phyloP scores from a whole-genome alignment of 2,888 invertebrate species.

The Venustoraphidia nigricollis region DNA sequence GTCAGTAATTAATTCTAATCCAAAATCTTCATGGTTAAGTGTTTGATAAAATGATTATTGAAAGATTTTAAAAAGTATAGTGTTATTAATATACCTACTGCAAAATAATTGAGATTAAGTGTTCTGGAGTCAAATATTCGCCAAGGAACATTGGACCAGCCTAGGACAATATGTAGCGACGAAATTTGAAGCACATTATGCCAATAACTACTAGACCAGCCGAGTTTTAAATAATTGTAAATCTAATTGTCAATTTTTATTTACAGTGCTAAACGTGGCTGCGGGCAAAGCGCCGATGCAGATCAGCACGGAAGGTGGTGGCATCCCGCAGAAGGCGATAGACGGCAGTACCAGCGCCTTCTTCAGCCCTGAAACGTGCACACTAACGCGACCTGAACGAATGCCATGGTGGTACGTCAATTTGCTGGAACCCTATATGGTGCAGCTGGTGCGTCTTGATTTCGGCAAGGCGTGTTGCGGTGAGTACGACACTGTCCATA shows the following conservation, averaged over 20 bases:
- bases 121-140: too few relatives aligned
- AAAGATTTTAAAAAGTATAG: too few relatives aligned
- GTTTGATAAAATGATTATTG: too few relatives aligned
- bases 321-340: constrained; percentile 79
- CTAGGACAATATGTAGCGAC: too few relatives aligned
- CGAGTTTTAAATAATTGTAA: too few relatives aligned
- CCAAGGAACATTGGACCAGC: too few relatives aligned
- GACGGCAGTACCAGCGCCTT: constrained; percentile 78
- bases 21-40: too few relatives aligned
- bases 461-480: constrained; percentile 86
- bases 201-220: too few relatives aligned
- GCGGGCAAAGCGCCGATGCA: constrained; percentile 94
- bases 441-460: constrained; percentile 78
- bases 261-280: constrained; percentile 79
- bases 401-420: constrained; percentile 94
- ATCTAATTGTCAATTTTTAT: constrained; percentile 9
- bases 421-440: constrained; percentile 87
- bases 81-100: too few relatives aligned
- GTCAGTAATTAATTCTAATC: too few relatives aligned
- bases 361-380: constrained; percentile 74
- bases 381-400: constrained; percentile 68
- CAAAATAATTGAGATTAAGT: too few relatives aligned
- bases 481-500: constrained; percentile 31
- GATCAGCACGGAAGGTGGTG: constrained; percentile 64
- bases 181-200: too few relatives aligned